Evolutionary conservation across 2,888 invertebrate species (phyloP), one percentile per base, ranked within the genome.

Genomic region (Eledona agricola): DNA sequence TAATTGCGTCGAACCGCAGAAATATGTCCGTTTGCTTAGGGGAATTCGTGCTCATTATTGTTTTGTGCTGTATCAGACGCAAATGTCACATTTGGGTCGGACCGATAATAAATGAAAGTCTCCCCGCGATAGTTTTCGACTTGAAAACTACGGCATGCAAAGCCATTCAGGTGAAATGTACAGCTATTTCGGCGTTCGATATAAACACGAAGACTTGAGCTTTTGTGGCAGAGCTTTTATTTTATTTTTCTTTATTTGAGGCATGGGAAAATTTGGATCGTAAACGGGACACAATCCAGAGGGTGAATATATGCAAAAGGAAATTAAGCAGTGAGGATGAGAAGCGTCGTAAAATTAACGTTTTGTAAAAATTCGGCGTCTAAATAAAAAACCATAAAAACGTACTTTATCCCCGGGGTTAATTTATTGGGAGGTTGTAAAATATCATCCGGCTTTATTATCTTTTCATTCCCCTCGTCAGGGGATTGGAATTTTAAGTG

Each of bases 21-120:
- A 47, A 29, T 35, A 37, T 46, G 46, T 46, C 32, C 20, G 34
- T 25, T 35, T 37, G 37, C 47, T 47, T 37, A 4, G n/a, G 47
- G 47, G 47, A 37, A 47, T 47, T 37, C 37, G 37, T 29, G 19
- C 47, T 37, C 37, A 47, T 47, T 47, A 47, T 47, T 47, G 47
- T 47, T 47, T 47, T 37, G 47, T 47, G 37, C 15, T 13, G 29
- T 7, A 28, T 19, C 32, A 26, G 17, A 46, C 34, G 10, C 35
- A 35, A 46, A 32, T 46, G 46, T 46, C 26, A 46, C 35, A 35
- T 46, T 34, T 35, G 35, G 46, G 25, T 12, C 19, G 31, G 23
- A 22, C 31, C 6, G 43, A 31, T 43, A 43, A 43, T 23, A 46
- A 20, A 42, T 42, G 42, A 15, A 31, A 29, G 6, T 19, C 31